Conservation (phyloP, 2,797 vertebrate species). For the Alectoris magna region DNA sequence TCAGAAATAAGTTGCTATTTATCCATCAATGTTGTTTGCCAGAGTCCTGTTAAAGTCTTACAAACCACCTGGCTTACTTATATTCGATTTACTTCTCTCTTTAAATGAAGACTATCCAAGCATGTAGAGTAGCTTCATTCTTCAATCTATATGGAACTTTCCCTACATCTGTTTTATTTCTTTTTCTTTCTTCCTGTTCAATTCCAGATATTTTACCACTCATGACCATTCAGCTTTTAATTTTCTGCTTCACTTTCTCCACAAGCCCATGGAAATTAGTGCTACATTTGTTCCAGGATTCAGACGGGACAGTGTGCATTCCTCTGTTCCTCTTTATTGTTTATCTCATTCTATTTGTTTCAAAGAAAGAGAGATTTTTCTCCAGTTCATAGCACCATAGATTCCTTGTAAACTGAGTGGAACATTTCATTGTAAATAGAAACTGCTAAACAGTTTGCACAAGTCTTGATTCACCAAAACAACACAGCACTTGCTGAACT, state of each 20-base stretch:
- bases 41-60: neutral
- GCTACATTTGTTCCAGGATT: neutral
- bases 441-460: neutral
- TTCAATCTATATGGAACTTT: neutral
- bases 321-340: neutral
- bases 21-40: neutral
- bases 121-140: neutral
- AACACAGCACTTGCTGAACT: neutral
- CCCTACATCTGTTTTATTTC: neutral
- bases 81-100: neutral
- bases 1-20: constrained; percentile 23
- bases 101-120: neutral
- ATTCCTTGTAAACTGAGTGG: neutral
- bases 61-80: neutral
- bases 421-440: neutral
- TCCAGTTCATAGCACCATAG: neutral
- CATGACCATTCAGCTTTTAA: neutral
- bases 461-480: neutral
- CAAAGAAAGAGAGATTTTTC: neutral
- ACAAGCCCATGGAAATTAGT: neutral
- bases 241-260: neutral
- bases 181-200: neutral
- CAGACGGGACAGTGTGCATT: neutral
- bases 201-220: neutral
- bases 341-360: neutral